These are phyloP conservation scores for Choloepus hoffmanni DNA, from an alignment of 2,113 vertebrate species.

Conservation along the genomic window DNA sequence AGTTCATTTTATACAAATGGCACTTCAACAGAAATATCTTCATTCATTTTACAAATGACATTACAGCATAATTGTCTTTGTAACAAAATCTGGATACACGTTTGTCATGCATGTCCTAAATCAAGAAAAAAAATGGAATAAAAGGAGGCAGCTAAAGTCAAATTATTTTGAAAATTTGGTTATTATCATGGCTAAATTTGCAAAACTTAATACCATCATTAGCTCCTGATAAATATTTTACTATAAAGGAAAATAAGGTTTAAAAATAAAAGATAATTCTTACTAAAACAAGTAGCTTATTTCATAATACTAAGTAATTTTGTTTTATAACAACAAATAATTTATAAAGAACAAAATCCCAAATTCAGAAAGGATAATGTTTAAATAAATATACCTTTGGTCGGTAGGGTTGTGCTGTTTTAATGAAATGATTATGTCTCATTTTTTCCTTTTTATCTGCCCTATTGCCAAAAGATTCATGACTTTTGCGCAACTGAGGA, in stretches of 20 bases:
- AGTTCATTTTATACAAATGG: slow-evolving; percentile 25
- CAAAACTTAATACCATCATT: neutral
- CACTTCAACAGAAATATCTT: slow-evolving; percentile 6
- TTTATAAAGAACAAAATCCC: slow-evolving; percentile 40
- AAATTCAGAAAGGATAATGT: slow-evolving; percentile 35
- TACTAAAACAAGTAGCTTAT: slow-evolving; percentile 37
- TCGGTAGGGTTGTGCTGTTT: slow-evolving; percentile 99
- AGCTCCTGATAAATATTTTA: slow-evolving; percentile 6
- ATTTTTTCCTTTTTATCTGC: slow-evolving; percentile 99
- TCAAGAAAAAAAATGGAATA: slow-evolving; percentile 44
- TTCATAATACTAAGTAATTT: slow-evolving; percentile 53
- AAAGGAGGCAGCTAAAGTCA: neutral
- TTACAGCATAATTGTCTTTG: slow-evolving; percentile 15
- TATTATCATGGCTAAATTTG: slow-evolving; percentile 15
- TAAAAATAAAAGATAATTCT: neutral
- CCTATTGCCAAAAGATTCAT: slow-evolving; percentile 96
- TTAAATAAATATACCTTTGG: slow-evolving; percentile 90
- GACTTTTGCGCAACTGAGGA: slow-evolving; percentile 94
- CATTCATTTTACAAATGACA: slow-evolving; percentile 33
- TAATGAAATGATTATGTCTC: slow-evolving; percentile 99
- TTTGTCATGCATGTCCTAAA: neutral
- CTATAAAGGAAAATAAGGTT: neutral
- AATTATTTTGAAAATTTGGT: neutral
- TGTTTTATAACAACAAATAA: slow-evolving; percentile 43
- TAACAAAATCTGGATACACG: neutral